Conservation (phyloP, 1,140 invertebrate species). For the Trichonephila clavipes region DNA sequence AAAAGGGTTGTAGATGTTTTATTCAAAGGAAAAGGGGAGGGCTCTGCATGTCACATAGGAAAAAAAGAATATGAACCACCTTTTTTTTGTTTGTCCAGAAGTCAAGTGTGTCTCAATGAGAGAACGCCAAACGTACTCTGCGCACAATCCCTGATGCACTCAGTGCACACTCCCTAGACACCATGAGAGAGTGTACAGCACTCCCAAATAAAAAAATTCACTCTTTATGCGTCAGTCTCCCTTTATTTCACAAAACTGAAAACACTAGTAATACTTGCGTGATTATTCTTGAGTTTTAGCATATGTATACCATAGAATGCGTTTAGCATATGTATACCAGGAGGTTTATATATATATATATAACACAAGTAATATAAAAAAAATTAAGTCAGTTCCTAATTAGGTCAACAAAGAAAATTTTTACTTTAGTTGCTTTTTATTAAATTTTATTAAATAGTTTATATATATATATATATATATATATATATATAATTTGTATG, state of each 20-base stretch:
- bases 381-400: too few species aligned
- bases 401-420: too few species aligned
- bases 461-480: too few species aligned
- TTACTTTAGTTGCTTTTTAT: too few species aligned
- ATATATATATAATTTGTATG: too few species aligned
- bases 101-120: background rate
- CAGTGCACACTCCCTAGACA: slow-evolving; percentile 25
- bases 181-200: slow-evolving; percentile 53
- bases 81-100: background rate
- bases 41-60: background rate
- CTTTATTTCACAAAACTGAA: background rate
- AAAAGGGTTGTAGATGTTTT: background rate
- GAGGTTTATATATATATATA: too few species aligned
- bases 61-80: background rate
- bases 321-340: too few species aligned
- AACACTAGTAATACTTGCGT: background rate
- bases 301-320: too few species aligned
- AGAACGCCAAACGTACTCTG: slow-evolving; percentile 43
- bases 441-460: too few species aligned
- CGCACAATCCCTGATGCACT: slow-evolving; percentile 62
- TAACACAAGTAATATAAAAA: too few species aligned
- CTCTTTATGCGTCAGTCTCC: background rate
- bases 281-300: too few species aligned
- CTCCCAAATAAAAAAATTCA: slow-evolving; percentile 60
- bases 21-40: background rate